phyloP scores from a whole-genome alignment of 2,113 vertebrate genomes.

The Oceanites oceanicus region DNA sequence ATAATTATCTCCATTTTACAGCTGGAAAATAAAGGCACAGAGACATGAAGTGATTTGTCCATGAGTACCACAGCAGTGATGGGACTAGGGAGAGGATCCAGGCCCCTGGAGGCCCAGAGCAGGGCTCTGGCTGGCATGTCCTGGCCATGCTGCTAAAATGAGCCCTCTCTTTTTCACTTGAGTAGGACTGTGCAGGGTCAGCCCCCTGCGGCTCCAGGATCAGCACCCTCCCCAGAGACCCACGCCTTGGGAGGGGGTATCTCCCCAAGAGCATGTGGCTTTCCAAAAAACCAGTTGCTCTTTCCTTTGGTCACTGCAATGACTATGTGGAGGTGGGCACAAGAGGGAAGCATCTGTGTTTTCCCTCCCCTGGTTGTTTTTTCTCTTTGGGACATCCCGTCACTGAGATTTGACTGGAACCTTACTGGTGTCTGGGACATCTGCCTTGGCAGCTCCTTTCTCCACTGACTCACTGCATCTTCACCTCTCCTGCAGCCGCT shows the following conservation, averaged over 20 bases:
- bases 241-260: not conserved
- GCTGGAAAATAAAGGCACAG: not conserved
- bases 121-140: not conserved
- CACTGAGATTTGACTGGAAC: not conserved
- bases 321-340: accelerated
- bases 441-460: not conserved
- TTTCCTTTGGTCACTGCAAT: not conserved
- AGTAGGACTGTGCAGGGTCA: not conserved
- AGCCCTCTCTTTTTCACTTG: not conserved
- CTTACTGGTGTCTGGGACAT: not conserved
- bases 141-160: not conserved
- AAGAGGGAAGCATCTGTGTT: not conserved
- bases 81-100: not conserved
- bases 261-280: not conserved
- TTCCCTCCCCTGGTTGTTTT: not conserved
- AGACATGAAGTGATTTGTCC: not conserved
- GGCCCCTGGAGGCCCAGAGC: not conserved
- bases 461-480: not conserved
- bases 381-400: not conserved
- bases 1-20: not conserved
- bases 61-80: not conserved
- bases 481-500: not conserved
- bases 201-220: not conserved
- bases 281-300: not conserved
- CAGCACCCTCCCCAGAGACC: accelerated